Evolutionary conservation across 2,113 vertebrate genomes (phyloP), one percentile per base, ranked within the genome.

Genomic region (Chaetodon auriga): DNA sequence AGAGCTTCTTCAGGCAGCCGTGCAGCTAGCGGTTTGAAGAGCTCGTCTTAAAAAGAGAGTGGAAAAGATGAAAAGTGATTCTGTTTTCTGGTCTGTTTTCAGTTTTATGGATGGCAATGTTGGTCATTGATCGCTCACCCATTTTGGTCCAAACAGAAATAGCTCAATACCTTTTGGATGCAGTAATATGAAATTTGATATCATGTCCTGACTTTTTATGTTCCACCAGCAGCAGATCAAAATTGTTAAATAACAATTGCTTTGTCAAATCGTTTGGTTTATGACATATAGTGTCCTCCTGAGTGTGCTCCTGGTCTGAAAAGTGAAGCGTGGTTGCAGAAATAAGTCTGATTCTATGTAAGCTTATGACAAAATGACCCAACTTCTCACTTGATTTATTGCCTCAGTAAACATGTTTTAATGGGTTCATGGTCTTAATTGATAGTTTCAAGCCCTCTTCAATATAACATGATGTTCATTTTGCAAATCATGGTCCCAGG

Each of bases 1-100:
- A n/a, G 30, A 87, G 89, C 61, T 63, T 81, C 4, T 15, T 8
- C 10, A 51, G 11, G 53, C 25, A 53, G 18, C 25, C 38, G 46
- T 68, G 63, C 43, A 55, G 23, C 35, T 81, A 60, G 75, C 35
- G 63, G 21, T 58, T 49, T 41, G 48, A 62, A 63, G 9, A 70
- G 12, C 6, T 14, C 41, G 12, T 23, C 15, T 36, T 49, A 61
- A 74, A 36, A 6, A 49, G 13, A 25, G 5, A 9, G 64, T 46
- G n/a, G 12, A 70, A 70, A 12, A 55, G n/a, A 2, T 55, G 25
- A 36, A 43, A 21, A 38, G n/a, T 4, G 30, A 30, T 30, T 30
- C 30, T 2, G 30, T 30, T 30, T 30, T 58, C 14, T 45, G 53
- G 6, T 45, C 7, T 57, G 41, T 58, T 12, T 23, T 23, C 45